Evolutionary conservation across 2,113 vertebrate genomes (phyloP), one percentile per base, ranked within the genome.

Genomic region (Spea bombifrons): DNA sequence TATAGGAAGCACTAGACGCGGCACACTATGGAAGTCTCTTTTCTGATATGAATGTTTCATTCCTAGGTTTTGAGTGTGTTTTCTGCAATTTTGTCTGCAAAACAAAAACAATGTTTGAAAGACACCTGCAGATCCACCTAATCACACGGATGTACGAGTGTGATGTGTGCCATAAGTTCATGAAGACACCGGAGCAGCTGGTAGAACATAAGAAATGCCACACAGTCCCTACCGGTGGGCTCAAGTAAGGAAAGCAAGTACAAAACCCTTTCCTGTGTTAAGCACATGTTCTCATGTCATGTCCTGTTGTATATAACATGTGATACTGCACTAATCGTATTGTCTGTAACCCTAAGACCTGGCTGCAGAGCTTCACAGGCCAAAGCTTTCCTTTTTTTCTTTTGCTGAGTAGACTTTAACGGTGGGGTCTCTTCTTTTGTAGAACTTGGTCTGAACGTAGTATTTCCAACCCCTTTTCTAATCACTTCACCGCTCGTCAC

Each of bases 171-270:
- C 97, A 99, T 92, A 99, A 99, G 92, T 99, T 99, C 92, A 96
- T 99, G 91, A 99, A 99, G 94, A 99, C 97, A 71, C 96, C 97
- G 3, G 96, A 99, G 85, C 97, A 99, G 89, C 95, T 99, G 85
- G 88, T 98, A 95, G 97, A 99, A 92, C 97, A 99, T 92, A 99
- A 99, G 94, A 98, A 97, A 92, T 99, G 97, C 91, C 97, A 99
- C 92, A 94, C 96, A 89, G 94, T 99, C 93, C 97, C 97, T 89
- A 94, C 96, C 82, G 97, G 97, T 96, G 97, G 97, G 94, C 97
- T 99, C 96, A 99, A 99, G 97, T 99, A 99, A 99, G 97, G 96
- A 98, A 97, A 98, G 96, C 97, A 98, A 98, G 97, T 98, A 98
- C 95, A 96, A 92, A 93, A 91, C 88, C 87, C 92, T 92, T 93